phyloP scores from a whole-genome alignment of 2,113 vertebrate species.

The Oncorhynchus clarkii region DNA sequence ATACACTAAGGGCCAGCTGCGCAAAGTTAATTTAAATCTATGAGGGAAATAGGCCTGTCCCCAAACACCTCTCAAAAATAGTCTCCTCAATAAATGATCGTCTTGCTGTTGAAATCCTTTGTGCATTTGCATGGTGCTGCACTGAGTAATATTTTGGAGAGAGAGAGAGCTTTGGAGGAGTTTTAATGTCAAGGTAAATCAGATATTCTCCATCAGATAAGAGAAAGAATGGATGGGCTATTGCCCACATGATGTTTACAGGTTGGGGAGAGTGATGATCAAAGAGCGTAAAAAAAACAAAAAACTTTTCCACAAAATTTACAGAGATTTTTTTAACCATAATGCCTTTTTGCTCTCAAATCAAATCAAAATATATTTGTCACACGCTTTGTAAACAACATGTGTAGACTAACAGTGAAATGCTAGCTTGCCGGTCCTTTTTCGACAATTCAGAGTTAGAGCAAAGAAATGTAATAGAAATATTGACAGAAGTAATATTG shows the following conservation, averaged over 20 bases:
- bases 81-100: background rate
- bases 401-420: background rate
- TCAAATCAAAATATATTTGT: no score
- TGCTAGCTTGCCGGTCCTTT: no score
- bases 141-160: background rate
- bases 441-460: no score
- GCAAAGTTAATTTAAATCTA: background rate
- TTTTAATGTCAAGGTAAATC: slow-evolving; percentile 19
- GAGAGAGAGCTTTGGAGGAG: background rate
- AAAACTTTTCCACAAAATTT: background rate
- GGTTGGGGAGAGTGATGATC: background rate
- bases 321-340: slow-evolving; percentile 2
- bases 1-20: background rate
- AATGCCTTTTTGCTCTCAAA: slow-evolving; percentile 22
- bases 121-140: background rate
- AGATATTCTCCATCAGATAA: slow-evolving; percentile 17
- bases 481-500: no score
- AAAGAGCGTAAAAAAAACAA: background rate
- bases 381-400: no score
- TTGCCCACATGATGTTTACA: slow-evolving; percentile 16
- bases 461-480: no score
- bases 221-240: background rate
- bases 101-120: background rate
- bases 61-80: background rate
- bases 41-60: background rate